Conservation (phyloP, 2,113 vertebrate genomes). For the Rhabdomys dilectus region DNA sequence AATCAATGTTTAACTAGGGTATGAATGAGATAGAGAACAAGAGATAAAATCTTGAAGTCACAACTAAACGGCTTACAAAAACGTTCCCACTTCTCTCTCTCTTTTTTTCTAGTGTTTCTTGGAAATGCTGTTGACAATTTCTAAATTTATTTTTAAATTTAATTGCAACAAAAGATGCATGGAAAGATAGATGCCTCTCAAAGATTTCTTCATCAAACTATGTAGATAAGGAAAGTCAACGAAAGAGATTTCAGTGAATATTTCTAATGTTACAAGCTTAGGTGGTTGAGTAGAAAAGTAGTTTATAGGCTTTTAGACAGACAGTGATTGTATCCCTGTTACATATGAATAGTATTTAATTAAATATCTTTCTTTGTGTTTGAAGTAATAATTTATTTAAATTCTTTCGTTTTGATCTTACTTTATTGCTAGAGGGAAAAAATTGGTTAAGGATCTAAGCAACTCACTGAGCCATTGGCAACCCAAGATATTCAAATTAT, state of each 20-base stretch:
- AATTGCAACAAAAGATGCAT: neutral
- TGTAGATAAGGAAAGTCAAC: neutral
- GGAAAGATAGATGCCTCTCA: neutral
- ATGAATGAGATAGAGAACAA: neutral
- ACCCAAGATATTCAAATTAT: neutral
- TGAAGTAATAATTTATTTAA: neutral
- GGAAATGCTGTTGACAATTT: neutral
- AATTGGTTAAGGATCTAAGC: too few relatives aligned
- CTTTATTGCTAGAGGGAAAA: neutral
- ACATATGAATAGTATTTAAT: neutral
- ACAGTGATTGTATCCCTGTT: neutral
- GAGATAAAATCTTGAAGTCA: neutral
- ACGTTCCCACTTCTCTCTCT: neutral
- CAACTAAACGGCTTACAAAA: neutral
- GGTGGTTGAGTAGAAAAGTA: neutral
- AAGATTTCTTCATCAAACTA: neutral
- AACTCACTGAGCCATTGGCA: neutral
- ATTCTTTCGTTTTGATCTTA: neutral
- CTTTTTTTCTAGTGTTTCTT: neutral
- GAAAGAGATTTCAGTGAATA: neutral
- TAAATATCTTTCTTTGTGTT: slow-evolving; percentile 12
- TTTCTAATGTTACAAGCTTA: neutral
- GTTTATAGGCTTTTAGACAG: neutral
- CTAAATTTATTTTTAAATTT: neutral
- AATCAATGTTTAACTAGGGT: neutral